A percentile compares a stretch with the other conserved stretches of the same genome.
These are phyloP conservation scores for Yoshiicerus persimilis DNA, from an alignment of 1,140 invertebrate species.

Conservation along the genomic window DNA sequence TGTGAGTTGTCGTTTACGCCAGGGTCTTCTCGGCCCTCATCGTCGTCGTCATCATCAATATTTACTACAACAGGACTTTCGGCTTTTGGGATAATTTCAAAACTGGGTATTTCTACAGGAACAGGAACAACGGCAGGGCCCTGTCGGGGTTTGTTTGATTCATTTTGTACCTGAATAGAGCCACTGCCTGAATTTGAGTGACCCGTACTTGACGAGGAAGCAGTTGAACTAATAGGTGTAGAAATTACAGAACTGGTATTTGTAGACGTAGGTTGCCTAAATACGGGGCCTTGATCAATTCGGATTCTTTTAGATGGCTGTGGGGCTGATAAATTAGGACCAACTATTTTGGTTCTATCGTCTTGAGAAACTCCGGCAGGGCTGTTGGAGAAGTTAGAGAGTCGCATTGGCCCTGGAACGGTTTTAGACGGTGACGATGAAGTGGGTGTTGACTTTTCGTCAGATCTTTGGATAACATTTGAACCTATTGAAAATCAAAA, in stretches of 20 bases:
- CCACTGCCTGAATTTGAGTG: background rate
- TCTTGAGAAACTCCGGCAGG: background rate
- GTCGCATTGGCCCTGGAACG: background rate
- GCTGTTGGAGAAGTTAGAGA: background rate
- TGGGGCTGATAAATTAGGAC: background rate
- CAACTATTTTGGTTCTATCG: background rate
- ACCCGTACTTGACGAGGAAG: background rate
- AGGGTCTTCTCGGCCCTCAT: background rate
- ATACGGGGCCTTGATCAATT: background rate
- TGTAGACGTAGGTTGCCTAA: background rate
- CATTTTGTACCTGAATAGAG: background rate
- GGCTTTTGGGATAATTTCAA: background rate
- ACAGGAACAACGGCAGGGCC: background rate
- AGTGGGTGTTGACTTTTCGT: background rate
- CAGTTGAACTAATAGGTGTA: background rate
- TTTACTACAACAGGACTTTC: background rate
- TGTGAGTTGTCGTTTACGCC: background rate
- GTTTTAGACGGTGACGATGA: background rate
- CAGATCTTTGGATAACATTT: background rate
- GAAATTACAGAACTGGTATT: background rate
- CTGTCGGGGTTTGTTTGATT: background rate
- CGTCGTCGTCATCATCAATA: background rate
- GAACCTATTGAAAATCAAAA: background rate
- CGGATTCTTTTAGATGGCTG: background rate
- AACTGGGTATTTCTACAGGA: background rate